phyloP scores from a whole-genome alignment of 1,140 invertebrate genomes.

The Temnothorax longispinosus region DNA sequence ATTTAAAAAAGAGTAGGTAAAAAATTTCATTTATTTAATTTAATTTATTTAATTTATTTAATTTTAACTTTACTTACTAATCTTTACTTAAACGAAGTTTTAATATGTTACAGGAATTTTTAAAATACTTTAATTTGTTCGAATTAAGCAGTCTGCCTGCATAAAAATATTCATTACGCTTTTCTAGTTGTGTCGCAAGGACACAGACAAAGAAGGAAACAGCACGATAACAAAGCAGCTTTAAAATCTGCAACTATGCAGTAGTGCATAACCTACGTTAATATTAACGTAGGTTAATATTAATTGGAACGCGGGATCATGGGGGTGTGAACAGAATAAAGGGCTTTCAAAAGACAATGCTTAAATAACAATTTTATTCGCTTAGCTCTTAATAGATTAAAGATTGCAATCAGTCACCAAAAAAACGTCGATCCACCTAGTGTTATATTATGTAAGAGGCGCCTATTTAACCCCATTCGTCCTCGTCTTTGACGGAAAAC shows the following conservation, averaged over 20 bases:
- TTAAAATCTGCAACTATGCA: no score
- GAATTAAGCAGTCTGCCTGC: neutral
- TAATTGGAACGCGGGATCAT: no score
- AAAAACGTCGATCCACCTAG: neutral
- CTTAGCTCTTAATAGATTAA: neutral
- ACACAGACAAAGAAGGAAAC: no score
- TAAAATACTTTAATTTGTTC: neutral
- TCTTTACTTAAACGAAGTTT: neutral
- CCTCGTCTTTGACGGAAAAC: slow-evolving; percentile 15
- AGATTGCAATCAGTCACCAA: neutral
- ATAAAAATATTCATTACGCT: neutral
- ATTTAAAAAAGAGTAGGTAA: no score
- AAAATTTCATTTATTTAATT: no score
- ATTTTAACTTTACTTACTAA: no score
- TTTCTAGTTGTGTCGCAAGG: neutral
- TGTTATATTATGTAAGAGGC: neutral
- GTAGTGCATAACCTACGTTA: no score
- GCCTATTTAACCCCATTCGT: neutral
- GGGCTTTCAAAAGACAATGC: no score
- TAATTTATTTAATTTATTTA: no score
- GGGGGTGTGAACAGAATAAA: no score
- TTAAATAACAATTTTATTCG: neutral
- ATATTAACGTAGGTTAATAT: no score
- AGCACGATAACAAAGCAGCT: no score
- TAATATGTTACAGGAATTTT: neutral